phyloP scores from a whole-genome alignment of 2,888 invertebrate species.

The Caenorhabditis uteleia region DNA sequence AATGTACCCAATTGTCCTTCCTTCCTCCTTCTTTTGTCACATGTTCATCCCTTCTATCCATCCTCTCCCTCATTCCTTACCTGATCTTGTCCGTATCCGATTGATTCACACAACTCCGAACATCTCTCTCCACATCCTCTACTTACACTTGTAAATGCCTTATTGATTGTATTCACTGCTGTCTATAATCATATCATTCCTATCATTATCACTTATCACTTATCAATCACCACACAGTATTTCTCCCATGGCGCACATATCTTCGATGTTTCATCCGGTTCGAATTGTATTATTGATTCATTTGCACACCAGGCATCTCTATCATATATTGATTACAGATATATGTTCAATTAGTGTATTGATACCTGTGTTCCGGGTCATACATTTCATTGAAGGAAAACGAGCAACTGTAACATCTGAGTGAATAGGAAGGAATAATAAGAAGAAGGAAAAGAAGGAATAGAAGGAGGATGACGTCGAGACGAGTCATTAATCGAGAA shows the following conservation, averaged over 20 bases:
- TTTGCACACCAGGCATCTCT: constrained; percentile 67
- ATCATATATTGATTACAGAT: constrained; percentile 6
- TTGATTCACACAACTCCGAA: constrained; percentile 60
- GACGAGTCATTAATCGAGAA: constrained; percentile 55
- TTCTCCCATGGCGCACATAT: constrained; percentile 65
- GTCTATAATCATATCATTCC: constrained; percentile 44
- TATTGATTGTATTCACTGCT: constrained; percentile 60
- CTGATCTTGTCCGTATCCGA: constrained; percentile 65
- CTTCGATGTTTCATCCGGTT: constrained; percentile 58
- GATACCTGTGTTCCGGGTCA: constrained; percentile 58
- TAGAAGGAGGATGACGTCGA: constrained; percentile 53
- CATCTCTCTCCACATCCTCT: constrained; percentile 62
- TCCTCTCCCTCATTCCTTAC: constrained; percentile 22
- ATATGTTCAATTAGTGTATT: background rate
- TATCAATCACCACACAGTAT: constrained; percentile 56
- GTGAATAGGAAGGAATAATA: constrained; percentile 8
- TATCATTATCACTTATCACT: background rate
- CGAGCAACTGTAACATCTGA: constrained; percentile 63
- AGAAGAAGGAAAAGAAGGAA: constrained; percentile 5
- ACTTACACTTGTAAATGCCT: constrained; percentile 61
- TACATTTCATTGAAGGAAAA: constrained; percentile 66
- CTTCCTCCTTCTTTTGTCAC: background rate
- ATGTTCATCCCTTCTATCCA: constrained; percentile 14
- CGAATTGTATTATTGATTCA: constrained; percentile 55
- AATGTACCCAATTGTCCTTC: too few species aligned